Conservation (phyloP, 2,888 invertebrate species). For the Petrophora chlorosata region DNA sequence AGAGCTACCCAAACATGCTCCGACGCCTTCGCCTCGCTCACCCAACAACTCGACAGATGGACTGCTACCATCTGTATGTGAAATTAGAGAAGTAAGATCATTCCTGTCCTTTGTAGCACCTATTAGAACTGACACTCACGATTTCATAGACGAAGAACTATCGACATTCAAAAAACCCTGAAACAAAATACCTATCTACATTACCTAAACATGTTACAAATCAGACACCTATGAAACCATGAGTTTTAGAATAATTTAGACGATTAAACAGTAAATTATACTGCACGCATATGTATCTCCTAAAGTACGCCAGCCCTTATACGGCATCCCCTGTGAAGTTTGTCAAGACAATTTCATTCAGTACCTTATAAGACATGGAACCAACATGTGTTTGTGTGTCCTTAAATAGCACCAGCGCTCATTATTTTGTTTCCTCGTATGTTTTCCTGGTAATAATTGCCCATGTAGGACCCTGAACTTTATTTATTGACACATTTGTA, state of each 20-base stretch:
- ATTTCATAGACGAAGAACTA: not conserved
- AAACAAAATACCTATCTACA: too few species aligned
- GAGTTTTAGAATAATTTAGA: too few species aligned
- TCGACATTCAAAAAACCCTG: too few species aligned
- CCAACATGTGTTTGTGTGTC: not conserved
- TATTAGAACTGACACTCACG: conserved; percentile 3
- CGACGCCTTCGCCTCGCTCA: conserved; percentile 90
- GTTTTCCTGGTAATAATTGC: conserved; percentile 6
- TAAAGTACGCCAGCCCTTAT: conserved; percentile 8
- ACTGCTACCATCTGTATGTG: conserved; percentile 90
- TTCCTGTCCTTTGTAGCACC: conserved; percentile 50
- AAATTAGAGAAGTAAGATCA: conserved; percentile 88
- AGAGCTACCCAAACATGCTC: conserved; percentile 78
- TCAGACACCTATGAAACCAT: too few species aligned
- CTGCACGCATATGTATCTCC: too few species aligned
- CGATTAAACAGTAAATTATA: too few species aligned
- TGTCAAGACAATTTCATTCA: conserved; percentile 2
- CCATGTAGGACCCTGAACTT: not conserved
- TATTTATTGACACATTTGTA: not conserved
- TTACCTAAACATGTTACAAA: too few species aligned
- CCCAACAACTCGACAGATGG: conserved; percentile 92
- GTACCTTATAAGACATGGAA: not conserved
- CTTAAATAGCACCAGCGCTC: conserved; percentile 1
- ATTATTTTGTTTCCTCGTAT: conserved; percentile 2
- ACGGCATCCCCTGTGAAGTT: not conserved